Evolutionary conservation across 2,888 invertebrate genomes (phyloP).

Genomic region (Chymomyza amoena): DNA sequence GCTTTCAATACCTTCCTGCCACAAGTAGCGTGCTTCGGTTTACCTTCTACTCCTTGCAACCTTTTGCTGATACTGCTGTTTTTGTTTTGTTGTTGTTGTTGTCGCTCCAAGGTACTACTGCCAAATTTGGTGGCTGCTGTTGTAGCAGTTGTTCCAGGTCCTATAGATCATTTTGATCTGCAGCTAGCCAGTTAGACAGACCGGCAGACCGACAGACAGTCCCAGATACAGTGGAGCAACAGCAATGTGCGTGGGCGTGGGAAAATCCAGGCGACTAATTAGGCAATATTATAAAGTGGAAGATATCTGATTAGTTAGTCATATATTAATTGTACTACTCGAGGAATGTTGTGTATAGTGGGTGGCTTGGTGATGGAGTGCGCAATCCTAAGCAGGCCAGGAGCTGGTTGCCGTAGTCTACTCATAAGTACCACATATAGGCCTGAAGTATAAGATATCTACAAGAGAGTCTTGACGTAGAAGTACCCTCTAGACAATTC

Average conservation of each 20-base stretch:
- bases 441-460: too few species aligned
- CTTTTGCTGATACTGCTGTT: not conserved
- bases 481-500: too few species aligned
- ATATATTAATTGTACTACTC: not conserved
- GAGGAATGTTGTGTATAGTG: too few species aligned
- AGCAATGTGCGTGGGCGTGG: constrained; percentile 70
- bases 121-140: not conserved
- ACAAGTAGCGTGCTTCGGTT: constrained; percentile 65
- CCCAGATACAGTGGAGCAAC: not conserved
- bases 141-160: not conserved
- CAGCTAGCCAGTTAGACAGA: constrained; percentile 14
- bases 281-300: constrained; percentile 16
- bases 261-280: constrained; percentile 60
- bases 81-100: not conserved
- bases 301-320: not conserved
- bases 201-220: not conserved
- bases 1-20: constrained; percentile 44
- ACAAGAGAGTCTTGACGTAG: too few species aligned
- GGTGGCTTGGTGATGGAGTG: too few species aligned
- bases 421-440: too few species aligned
- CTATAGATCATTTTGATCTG: constrained; percentile 61
- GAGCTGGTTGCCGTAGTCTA: too few species aligned
- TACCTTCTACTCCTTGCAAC: constrained; percentile 27
- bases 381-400: too few species aligned
- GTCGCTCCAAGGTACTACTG: not conserved